These are phyloP conservation scores for Tiliqua scincoides DNA, from an alignment of 2,113 vertebrate genomes.

Conservation along the genomic window DNA sequence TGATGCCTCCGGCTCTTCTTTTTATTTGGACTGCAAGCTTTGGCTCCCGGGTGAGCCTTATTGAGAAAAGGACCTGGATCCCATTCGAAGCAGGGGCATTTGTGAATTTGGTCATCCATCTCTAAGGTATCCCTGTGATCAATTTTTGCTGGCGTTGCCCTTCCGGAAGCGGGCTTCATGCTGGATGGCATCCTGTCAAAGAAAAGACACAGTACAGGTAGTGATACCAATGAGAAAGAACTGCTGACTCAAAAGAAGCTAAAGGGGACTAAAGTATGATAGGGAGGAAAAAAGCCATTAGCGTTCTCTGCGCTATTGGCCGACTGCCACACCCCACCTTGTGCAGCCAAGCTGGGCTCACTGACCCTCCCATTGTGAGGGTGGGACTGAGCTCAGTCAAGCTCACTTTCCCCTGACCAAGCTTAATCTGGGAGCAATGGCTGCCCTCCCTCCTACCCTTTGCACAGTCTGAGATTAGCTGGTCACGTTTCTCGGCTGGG, in stretches of 20 bases:
- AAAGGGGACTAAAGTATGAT: too few relatives aligned
- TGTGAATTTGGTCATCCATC: background rate
- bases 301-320: too few relatives aligned
- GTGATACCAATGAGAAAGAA: background rate
- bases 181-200: constrained; percentile 51
- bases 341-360: too few relatives aligned
- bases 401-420: too few relatives aligned
- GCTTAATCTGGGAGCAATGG: too few relatives aligned
- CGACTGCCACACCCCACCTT: too few relatives aligned
- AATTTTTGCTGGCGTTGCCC: background rate
- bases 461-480: too few relatives aligned
- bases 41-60: background rate
- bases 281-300: background rate
- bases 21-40: constrained; percentile 57
- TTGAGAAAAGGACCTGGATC: background rate
- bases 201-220: fast-evolving
- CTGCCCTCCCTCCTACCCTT: too few relatives aligned
- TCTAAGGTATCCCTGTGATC: fast-evolving
- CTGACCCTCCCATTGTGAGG: too few relatives aligned
- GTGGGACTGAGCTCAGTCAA: too few relatives aligned
- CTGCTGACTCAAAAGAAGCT: too few relatives aligned
- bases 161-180: constrained; percentile 18
- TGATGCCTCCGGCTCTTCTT: constrained; percentile 76
- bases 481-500: too few relatives aligned
- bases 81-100: background rate